Conservation (phyloP, 2,888 invertebrate genomes). For the Trachelus iudaicus region DNA sequence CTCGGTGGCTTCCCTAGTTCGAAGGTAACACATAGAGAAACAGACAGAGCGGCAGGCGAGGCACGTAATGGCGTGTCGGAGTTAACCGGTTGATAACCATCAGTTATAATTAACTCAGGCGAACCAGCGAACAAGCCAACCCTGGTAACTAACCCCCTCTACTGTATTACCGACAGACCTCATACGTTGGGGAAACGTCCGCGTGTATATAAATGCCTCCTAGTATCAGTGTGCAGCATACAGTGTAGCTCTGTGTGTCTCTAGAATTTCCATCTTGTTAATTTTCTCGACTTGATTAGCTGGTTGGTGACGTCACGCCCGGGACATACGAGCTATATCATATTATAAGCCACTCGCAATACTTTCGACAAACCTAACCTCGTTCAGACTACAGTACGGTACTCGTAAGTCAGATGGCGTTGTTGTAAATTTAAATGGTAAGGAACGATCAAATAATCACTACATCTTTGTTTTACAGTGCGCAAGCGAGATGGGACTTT, state of each 20-base stretch:
- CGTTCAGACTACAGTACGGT: neutral
- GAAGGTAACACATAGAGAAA: conserved; percentile 27
- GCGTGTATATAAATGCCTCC: conserved; percentile 7
- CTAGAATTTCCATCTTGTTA: conserved; percentile 15
- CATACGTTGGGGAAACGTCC: conserved; percentile 19
- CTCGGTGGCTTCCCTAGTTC: conserved; percentile 14
- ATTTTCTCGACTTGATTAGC: conserved; percentile 20
- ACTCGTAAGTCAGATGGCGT: neutral
- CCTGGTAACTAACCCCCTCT: conserved; percentile 50
- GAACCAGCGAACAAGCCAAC: conserved; percentile 63
- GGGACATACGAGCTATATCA: neutral
- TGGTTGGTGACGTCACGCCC: neutral
- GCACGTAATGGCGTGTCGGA: conserved; percentile 66
- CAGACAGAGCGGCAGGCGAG: conserved; percentile 51
- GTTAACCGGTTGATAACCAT: conserved; percentile 66
- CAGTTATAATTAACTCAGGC: conserved; percentile 66
- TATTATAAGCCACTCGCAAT: neutral
- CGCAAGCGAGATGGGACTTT: neutral
- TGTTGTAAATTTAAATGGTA: too few species aligned
- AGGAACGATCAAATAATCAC: neutral
- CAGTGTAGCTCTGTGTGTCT: neutral
- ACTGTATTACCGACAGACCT: conserved; percentile 32
- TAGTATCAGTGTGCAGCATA: neutral
- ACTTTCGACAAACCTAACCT: neutral
- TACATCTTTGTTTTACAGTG: neutral